Evolutionary conservation across 35 echinoderm and acorn worm genomes (phyloP).

Genomic region (Ophiothrix spiculata): DNA sequence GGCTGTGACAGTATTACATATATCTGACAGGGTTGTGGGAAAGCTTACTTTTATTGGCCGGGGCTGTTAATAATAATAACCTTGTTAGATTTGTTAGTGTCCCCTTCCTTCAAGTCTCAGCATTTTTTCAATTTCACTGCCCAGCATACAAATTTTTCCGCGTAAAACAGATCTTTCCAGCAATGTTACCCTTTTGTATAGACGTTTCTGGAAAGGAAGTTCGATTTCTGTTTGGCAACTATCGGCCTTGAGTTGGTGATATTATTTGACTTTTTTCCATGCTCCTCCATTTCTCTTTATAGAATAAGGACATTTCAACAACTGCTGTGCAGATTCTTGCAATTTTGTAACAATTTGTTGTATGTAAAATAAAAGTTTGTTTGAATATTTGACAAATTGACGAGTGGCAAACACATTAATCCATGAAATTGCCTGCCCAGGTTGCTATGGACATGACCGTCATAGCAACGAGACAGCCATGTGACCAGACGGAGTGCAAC

Average conservation of each 20-base stretch:
- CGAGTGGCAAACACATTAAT: conserved; percentile 10
- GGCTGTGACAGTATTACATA: conserved; percentile 7
- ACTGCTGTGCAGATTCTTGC: conserved; percentile 5
- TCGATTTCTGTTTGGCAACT: background rate
- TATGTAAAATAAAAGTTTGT: conserved; percentile 12
- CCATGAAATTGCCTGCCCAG: background rate
- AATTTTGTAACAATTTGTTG: background rate
- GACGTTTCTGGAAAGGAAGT: background rate
- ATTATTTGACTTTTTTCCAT: background rate
- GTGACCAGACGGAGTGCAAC: background rate
- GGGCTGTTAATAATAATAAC: background rate
- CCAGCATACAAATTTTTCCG: background rate
- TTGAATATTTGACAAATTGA: conserved; percentile 14
- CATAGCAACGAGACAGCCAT: background rate
- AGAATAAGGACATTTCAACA: background rate
- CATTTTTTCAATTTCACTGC: background rate
- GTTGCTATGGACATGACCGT: background rate
- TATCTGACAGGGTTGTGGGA: conserved; percentile 7
- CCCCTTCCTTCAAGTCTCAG: background rate
- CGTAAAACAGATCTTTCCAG: background rate
- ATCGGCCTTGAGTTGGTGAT: background rate
- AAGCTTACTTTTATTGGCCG: background rate
- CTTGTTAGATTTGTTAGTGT: background rate
- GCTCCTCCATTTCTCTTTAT: background rate
- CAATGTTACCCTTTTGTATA: background rate